Base-by-base conservation (phyloP, 2,888 invertebrate genomes). In the Charanyca ferruginea region DNA sequence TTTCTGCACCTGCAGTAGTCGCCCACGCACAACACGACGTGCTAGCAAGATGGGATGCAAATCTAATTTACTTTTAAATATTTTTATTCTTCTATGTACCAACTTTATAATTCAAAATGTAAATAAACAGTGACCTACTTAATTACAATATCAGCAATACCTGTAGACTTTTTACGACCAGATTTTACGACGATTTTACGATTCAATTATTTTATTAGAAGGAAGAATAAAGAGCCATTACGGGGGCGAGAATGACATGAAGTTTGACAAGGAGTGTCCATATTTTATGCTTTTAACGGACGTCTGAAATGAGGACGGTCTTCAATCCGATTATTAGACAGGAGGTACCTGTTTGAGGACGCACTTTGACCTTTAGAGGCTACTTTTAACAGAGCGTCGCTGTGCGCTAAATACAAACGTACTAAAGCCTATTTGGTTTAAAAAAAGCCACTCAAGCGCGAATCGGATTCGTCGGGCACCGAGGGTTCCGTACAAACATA, bases 121-220 rank as follows among this genome's bases (percentile, higher is more conserved):
- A 9, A 32, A 32, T 11, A 32, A 32, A 32, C 2, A 11, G 2
- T 32, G 2, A 32, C 1, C 38, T 0, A 68, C n/a, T 66, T 68
- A 66, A 74, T 77, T 55, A 66, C 20, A 52, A 61, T 59, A 63
- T 41, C 16, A 59, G 8, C 0, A 49, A 55, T 44, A 66, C 42
- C 45, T 57, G 28, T 41, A 22, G 25, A 22, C 44, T n/a, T 49
- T 71, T 77, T 63, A 77, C 45, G 78, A 66, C 23, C 45, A 9
- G 1, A 45, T 63, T 76, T 77, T 71, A 77, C 53, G 79, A 77
- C 23, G 6, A 48, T 69, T 79, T 80, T 77, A 80, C 44, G 68
- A 77, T 51, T 55, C 66, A 55, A 69, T 66, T 62, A 63, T 63
- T 66, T 77, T 66, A 71, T 52, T 45, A 48, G 3, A 1, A 9